A percentile compares a stretch with the other conserved stretches of the same genome.
phyloP scores from a whole-genome alignment of 2,113 vertebrate genomes.

The Heterocephalus glaber region DNA sequence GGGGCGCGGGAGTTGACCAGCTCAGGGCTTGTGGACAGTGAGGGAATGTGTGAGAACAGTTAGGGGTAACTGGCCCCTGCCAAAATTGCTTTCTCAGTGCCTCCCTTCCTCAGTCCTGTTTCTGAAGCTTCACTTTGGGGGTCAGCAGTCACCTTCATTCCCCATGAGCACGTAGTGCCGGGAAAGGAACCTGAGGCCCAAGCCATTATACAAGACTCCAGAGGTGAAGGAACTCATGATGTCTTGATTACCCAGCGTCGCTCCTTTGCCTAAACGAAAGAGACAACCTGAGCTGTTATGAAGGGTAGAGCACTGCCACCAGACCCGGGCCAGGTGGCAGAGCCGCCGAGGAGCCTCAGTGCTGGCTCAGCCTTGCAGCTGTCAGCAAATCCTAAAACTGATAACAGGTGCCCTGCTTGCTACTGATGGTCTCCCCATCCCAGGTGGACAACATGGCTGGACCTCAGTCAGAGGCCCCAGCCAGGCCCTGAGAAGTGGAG shows the following conservation, averaged over 20 bases:
- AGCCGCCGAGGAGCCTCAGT: background rate
- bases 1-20: too few species aligned
- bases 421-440: background rate
- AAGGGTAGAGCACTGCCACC: background rate
- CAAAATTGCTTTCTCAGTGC: background rate
- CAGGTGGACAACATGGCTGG: background rate
- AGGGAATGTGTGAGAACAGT: background rate
- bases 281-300: background rate
- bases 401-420: background rate
- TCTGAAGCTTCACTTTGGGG: background rate
- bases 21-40: background rate
- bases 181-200: background rate
- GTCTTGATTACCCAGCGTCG: background rate
- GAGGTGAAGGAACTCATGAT: background rate
- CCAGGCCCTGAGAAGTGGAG: background rate
- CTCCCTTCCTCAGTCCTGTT: background rate
- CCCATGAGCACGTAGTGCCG: background rate
- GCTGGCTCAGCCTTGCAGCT: slow-evolving; percentile 38
- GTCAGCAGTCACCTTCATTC: background rate
- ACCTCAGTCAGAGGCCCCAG: background rate
- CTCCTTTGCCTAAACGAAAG: background rate
- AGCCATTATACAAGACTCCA: background rate
- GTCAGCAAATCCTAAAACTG: slow-evolving; percentile 33
- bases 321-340: background rate
- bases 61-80: background rate